Evolutionary conservation across 2,888 invertebrate genomes (phyloP).

Genomic region (Ceraclea dissimilis): DNA sequence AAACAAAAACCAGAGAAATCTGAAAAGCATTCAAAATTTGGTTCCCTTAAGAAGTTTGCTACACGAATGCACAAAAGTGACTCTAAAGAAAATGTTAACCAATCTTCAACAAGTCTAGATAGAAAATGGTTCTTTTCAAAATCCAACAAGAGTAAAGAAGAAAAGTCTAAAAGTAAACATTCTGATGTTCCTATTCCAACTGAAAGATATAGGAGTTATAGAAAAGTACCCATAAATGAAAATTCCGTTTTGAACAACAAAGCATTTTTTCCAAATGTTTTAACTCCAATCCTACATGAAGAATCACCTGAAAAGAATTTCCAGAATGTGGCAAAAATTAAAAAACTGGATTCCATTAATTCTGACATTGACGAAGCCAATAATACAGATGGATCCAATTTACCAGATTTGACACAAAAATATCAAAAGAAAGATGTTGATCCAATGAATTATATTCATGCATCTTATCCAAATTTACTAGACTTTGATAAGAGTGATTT

Average conservation of each 20-base stretch:
- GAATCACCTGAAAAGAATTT: slow-evolving; percentile 12
- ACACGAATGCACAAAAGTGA: slow-evolving; percentile 43
- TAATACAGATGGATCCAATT: slow-evolving; percentile 18
- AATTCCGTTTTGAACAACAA: slow-evolving; percentile 15
- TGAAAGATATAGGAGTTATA: slow-evolving; percentile 68
- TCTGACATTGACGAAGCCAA: slow-evolving; percentile 4
- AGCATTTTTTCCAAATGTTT: slow-evolving; percentile 1
- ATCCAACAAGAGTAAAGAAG: slow-evolving; percentile 35
- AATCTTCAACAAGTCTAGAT: slow-evolving; percentile 57
- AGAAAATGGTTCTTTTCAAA: slow-evolving; percentile 55
- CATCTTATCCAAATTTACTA: slow-evolving; percentile 62
- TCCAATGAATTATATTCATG: slow-evolving; percentile 58
- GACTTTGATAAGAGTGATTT: slow-evolving; percentile 53
- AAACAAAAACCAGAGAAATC: slow-evolving; percentile 34
- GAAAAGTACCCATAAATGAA: slow-evolving; percentile 46
- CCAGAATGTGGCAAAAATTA: slow-evolving; percentile 24
- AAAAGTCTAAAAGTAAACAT: slow-evolving; percentile 32
- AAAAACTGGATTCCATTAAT: slow-evolving; percentile 24
- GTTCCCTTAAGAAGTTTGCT: slow-evolving; percentile 64
- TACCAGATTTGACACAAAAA: slow-evolving; percentile 17
- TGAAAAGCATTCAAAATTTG: slow-evolving; percentile 50
- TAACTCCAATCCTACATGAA: slow-evolving; percentile 16
- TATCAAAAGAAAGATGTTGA: slow-evolving; percentile 35
- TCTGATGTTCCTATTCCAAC: slow-evolving; percentile 63
- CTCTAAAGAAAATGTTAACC: slow-evolving; percentile 42